Conservation (phyloP, 2,797 vertebrate genomes). For the Lates japonicus region DNA sequence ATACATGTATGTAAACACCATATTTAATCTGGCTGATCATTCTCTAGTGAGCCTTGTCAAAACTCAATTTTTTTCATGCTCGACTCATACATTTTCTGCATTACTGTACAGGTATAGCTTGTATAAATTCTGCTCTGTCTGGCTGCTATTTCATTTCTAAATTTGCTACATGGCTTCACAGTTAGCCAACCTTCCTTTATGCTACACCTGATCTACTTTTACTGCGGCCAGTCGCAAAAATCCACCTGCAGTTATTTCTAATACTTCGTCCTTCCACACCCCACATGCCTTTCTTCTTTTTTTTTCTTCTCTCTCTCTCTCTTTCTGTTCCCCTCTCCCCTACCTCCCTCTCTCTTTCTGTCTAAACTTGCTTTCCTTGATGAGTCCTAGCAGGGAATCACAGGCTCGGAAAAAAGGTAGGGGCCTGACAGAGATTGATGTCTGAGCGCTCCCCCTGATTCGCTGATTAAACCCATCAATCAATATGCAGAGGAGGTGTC, state of each 20-base stretch:
- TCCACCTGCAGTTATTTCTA: slow-evolving; percentile 76
- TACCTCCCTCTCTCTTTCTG: slow-evolving; percentile 67
- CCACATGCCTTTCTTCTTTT: slow-evolving; percentile 54
- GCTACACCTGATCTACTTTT: slow-evolving; percentile 77
- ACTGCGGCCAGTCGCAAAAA: slow-evolving; percentile 70
- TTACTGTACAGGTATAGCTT: slow-evolving; percentile 40
- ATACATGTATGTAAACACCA: slow-evolving; percentile 20
- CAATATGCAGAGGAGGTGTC: slow-evolving; percentile 98
- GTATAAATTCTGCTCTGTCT: slow-evolving; percentile 53
- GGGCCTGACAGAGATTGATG: slow-evolving; percentile 93
- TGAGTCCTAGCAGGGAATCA: slow-evolving; percentile 87
- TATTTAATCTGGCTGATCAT: neutral
- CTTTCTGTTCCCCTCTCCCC: slow-evolving; percentile 45
- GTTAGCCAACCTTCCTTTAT: slow-evolving; percentile 59
- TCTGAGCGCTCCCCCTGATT: slow-evolving; percentile 95
- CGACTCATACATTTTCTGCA: slow-evolving; percentile 44
- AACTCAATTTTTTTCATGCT: slow-evolving; percentile 19
- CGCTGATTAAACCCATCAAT: slow-evolving; percentile 99
- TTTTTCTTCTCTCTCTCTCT: slow-evolving; percentile 12
- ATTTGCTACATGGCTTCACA: slow-evolving; percentile 66
- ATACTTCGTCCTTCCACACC: slow-evolving; percentile 61
- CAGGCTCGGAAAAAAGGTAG: slow-evolving; percentile 84
- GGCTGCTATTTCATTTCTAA: slow-evolving; percentile 64
- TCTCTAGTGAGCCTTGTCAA: neutral
- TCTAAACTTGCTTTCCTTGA: slow-evolving; percentile 87